These are phyloP conservation scores for Rhaphigaster nebulosa DNA, from an alignment of 2,888 invertebrate species.

Conservation along the genomic window DNA sequence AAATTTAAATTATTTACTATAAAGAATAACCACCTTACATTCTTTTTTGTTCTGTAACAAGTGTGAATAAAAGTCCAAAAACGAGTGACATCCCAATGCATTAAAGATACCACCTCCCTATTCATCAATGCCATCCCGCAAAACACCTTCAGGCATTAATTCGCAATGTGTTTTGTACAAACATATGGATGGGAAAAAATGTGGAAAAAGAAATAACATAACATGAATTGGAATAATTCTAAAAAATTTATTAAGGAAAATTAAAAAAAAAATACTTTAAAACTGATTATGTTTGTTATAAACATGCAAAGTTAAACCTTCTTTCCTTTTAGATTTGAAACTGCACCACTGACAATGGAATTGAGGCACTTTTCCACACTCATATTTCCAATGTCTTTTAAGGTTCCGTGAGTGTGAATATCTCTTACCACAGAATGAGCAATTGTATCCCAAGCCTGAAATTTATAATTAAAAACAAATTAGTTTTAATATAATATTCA, in stretches of 20 bases:
- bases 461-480: slow-evolving; percentile 17
- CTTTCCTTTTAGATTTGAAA: slow-evolving; percentile 68
- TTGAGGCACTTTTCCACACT: slow-evolving; percentile 66
- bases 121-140: no score
- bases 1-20: no score
- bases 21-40: no score
- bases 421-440: slow-evolving; percentile 46
- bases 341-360: slow-evolving; percentile 69
- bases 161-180: no score
- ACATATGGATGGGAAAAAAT: no score
- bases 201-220: not conserved
- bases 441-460: not conserved
- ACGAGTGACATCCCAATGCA: no score
- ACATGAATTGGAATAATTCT: not conserved
- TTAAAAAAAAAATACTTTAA: no score
- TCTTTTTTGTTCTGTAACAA: no score
- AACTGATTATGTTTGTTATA: slow-evolving; percentile 66
- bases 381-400: slow-evolving; percentile 52
- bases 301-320: slow-evolving; percentile 68
- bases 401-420: slow-evolving; percentile 42
- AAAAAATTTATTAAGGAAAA: not conserved
- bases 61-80: no score
- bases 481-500: not conserved
- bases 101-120: no score
- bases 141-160: no score